A percentile compares a stretch with the other conserved stretches of the same genome.
These are phyloP conservation scores for Mesocricetus auratus DNA, from an alignment of 2,113 vertebrate genomes.

Conservation along the genomic window DNA sequence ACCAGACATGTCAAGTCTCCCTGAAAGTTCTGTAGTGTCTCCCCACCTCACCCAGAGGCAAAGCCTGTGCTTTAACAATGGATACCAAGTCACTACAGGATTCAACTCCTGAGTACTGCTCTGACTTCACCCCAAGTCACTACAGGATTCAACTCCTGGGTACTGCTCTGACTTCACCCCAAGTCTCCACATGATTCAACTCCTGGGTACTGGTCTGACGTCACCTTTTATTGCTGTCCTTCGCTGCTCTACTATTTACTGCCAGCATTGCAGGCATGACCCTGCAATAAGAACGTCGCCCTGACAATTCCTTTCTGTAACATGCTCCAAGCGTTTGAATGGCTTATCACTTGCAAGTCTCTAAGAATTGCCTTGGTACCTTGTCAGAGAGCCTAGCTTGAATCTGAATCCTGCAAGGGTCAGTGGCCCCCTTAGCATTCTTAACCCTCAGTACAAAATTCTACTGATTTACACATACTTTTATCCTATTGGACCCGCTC, in stretches of 20 bases:
- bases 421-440: not conserved
- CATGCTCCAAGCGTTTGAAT: not conserved
- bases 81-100: not conserved
- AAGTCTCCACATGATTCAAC: not conserved
- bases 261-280: not conserved
- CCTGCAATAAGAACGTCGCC: not conserved
- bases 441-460: not conserved
- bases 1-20: not conserved
- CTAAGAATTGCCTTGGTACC: not conserved
- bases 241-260: not conserved
- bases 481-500: not conserved
- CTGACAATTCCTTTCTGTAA: not conserved
- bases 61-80: not conserved
- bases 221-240: not conserved
- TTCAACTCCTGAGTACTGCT: not conserved
- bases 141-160: not conserved
- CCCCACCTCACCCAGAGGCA: not conserved
- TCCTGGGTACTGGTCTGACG: not conserved
- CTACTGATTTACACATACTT: not conserved
- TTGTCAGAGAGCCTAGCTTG: not conserved
- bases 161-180: slow-evolving; percentile 8
- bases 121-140: slow-evolving; percentile 27
- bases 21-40: not conserved
- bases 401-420: not conserved
- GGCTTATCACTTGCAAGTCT: not conserved